Conservation (phyloP, 2,888 invertebrate species). For the Lasioglossum marginatum region DNA sequence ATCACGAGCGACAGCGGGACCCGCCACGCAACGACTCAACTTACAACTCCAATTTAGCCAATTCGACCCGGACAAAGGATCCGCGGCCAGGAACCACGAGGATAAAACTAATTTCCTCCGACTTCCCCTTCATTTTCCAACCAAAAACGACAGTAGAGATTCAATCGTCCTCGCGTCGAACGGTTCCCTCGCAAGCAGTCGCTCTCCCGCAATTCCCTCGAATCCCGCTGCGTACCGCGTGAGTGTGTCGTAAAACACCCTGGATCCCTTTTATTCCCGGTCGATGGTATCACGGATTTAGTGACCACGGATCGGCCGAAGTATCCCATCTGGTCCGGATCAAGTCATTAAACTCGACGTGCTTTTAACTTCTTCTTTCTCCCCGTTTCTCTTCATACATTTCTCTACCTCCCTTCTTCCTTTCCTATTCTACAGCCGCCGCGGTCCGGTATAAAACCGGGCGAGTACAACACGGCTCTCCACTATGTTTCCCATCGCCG, state of each 20-base stretch:
- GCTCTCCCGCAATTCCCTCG: conserved; percentile 29
- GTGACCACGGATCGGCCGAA: conserved; percentile 41
- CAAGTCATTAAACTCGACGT: conserved; percentile 57
- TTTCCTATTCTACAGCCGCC: background rate
- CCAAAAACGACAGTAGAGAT: conserved; percentile 32
- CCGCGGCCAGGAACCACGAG: background rate
- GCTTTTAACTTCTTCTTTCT: conserved; percentile 36
- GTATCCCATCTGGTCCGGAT: conserved; percentile 41
- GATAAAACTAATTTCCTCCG: background rate
- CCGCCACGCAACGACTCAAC: background rate
- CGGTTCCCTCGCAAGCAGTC: background rate
- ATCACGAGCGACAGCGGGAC: background rate
- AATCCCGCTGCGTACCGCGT: conserved; percentile 4
- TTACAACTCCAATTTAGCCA: background rate
- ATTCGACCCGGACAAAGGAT: background rate
- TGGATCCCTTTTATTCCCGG: conserved; percentile 23
- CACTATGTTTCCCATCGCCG: conserved; percentile 42
- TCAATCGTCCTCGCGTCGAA: conserved; percentile 25
- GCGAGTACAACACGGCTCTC: conserved; percentile 50
- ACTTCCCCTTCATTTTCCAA: background rate
- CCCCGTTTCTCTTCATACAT: background rate
- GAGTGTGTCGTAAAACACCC: conserved; percentile 38
- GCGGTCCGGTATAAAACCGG: conserved; percentile 10
- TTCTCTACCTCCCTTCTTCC: no score
- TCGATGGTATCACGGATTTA: conserved; percentile 53